Evolutionary conservation across 2,797 vertebrate species (phyloP), one percentile per base, ranked within the genome.

Genomic region (Scolopax rusticola): DNA sequence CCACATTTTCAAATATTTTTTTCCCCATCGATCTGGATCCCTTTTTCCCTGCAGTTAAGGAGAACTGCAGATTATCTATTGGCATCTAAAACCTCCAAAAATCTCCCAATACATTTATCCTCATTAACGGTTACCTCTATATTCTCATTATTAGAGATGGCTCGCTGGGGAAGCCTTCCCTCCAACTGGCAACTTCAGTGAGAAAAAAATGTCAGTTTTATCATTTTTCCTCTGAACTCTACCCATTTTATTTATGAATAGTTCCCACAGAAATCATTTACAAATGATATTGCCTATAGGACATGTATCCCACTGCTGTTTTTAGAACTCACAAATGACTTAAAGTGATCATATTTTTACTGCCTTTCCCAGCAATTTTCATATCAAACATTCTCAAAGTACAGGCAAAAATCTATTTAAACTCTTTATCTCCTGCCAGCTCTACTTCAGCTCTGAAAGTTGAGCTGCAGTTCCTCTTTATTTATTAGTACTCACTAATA

Each of bases 161-260:
- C 64, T 60, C 16, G 0, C 51, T 56, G 77, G 67, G n/a, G 63
- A 73, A 89, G 84, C 51, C 19, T 81, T 74, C 38, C 54, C 67
- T 83, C 60, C 53, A 87, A 33, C 38, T 78, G 59, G 36, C 32
- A 93, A 87, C n/a, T 89, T 95, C 51, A 92, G 51, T 64, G 15
- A 85, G 63, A 77, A 92, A 93, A 93, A 88, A 65, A 59, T 41
- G 8, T 77, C 57, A 91, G 9, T 82, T 97, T 93, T 78, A 87
- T 92, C 9, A 54, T 95, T 96, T 96, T 97, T 95, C 60, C 92
- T 95, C 87, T 82, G 65, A 94, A 84, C 68, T 89, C 27, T 28
- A 50, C 33, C 79, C 38, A 53, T 92, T 90, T 93, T 89, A 91
- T 94, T 97, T 96, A 95, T 91, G 65, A 95, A 96, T 73, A 91